Conservation (phyloP, 2,113 vertebrate genomes). For the Aptenodytes forsteri region DNA sequence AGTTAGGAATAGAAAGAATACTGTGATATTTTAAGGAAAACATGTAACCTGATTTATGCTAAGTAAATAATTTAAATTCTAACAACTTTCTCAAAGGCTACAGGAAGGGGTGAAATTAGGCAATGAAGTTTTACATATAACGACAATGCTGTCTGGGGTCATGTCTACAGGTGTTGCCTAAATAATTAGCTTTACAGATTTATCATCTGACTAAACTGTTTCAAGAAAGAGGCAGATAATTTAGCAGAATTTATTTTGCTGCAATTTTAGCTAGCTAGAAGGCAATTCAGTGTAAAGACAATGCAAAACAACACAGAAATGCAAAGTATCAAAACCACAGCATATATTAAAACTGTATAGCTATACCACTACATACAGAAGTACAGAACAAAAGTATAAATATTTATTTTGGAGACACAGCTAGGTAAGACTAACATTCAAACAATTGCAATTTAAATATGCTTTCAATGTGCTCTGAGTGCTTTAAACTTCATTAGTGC, state of each 20-base stretch:
- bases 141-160: background rate
- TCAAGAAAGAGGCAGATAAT: background rate
- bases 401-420: background rate
- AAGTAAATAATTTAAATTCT: background rate
- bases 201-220: background rate
- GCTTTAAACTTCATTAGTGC: background rate
- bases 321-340: background rate
- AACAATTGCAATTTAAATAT: background rate
- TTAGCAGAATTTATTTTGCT: background rate
- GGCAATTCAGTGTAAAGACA: background rate
- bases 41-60: background rate
- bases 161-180: background rate
- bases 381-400: background rate
- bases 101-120: background rate
- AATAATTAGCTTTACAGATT: background rate
- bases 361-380: background rate
- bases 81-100: background rate
- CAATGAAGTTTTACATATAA: background rate
- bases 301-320: background rate
- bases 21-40: background rate
- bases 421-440: background rate
- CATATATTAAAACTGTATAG: background rate
- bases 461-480: background rate
- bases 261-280: background rate
- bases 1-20: background rate